These are phyloP conservation scores for Microctonus hyperodae DNA, from an alignment of 2,888 invertebrate species.

Conservation along the genomic window DNA sequence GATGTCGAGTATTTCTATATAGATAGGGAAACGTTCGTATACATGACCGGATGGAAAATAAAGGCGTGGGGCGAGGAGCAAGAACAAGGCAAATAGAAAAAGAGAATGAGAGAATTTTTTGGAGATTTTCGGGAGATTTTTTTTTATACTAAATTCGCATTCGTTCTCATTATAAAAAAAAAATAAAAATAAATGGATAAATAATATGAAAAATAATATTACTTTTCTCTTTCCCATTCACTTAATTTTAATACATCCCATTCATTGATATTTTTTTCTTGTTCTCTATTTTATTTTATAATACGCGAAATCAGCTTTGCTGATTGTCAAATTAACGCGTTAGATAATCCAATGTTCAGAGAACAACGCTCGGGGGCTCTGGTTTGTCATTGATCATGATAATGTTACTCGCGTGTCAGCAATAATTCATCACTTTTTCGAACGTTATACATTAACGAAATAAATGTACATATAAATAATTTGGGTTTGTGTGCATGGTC, in stretches of 20 bases:
- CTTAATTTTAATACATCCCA: slow-evolving; percentile 5
- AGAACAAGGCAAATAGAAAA: slow-evolving; percentile 9
- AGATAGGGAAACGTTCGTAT: slow-evolving; percentile 34
- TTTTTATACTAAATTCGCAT: slow-evolving; percentile 30
- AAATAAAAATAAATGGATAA: neutral
- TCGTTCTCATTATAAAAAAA: slow-evolving; percentile 24
- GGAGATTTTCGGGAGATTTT: neutral
- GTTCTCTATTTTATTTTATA: neutral
- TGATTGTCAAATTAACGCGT: slow-evolving; percentile 34
- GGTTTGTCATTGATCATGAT: slow-evolving; percentile 63
- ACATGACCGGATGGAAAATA: slow-evolving; percentile 11
- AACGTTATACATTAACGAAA: slow-evolving; percentile 19
- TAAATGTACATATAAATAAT: slow-evolving; percentile 23
- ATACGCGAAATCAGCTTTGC: slow-evolving; percentile 27
- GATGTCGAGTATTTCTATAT: slow-evolving; percentile 60
- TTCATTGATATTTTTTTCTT: neutral
- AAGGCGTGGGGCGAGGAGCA: neutral
- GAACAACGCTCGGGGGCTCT: slow-evolving; percentile 61
- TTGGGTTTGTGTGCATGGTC: neutral
- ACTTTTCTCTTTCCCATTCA: too few species aligned
- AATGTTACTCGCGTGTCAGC: slow-evolving; percentile 42
- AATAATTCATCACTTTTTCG: slow-evolving; percentile 38
- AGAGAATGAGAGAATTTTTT: slow-evolving; percentile 21
- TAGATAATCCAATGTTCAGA: slow-evolving; percentile 28
- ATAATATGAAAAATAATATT: too few species aligned